phyloP scores from a whole-genome alignment of 2,888 invertebrate species.

The Dilophus febrilis region DNA sequence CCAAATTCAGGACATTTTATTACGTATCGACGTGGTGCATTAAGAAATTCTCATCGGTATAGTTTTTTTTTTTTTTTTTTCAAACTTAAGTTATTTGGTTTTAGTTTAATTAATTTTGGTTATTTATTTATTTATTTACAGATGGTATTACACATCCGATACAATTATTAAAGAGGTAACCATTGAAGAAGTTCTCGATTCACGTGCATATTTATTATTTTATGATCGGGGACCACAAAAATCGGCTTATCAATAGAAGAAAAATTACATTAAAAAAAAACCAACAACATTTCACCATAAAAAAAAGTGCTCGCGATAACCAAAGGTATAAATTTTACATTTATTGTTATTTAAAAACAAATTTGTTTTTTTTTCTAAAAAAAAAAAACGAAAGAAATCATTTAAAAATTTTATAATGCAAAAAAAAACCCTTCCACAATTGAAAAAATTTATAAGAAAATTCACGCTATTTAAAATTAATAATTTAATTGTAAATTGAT shows the following conservation, averaged over 20 bases:
- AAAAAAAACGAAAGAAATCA: too few species aligned
- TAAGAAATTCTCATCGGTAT: conserved; percentile 28
- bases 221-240: conserved; percentile 46
- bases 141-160: conserved; percentile 81
- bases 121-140: conserved; percentile 17
- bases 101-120: neutral
- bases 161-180: conserved; percentile 65
- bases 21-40: conserved; percentile 64
- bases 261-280: neutral
- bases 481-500: too few species aligned
- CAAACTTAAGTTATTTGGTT: neutral
- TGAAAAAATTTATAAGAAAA: too few species aligned
- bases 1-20: conserved; percentile 88
- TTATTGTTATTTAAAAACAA: too few species aligned
- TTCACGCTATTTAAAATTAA: too few species aligned
- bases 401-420: too few species aligned
- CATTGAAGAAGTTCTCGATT: conserved; percentile 63
- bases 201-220: conserved; percentile 83
- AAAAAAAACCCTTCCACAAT: too few species aligned
- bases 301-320: too few species aligned
- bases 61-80: neutral
- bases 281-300: too few species aligned
- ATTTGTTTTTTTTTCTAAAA: too few species aligned
- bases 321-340: too few species aligned
- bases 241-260: neutral